These are phyloP conservation scores for Sitophilus oryzae DNA, from an alignment of 1,140 invertebrate genomes.

Conservation along the genomic window DNA sequence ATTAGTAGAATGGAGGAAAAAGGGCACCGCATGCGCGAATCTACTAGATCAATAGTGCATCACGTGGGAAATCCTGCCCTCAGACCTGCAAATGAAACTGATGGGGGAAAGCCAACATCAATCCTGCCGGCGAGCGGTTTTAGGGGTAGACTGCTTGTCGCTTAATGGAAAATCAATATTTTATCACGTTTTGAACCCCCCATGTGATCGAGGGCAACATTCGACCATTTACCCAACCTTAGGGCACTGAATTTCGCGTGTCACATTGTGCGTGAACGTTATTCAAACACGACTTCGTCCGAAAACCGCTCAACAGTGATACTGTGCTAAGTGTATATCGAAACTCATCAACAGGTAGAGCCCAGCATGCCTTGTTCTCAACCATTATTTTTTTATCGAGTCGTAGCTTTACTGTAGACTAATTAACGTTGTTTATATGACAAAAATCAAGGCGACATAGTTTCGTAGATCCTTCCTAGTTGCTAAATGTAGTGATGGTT, in stretches of 20 bases:
- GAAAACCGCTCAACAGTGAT: conserved; percentile 7
- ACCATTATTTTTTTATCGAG: conserved; percentile 16
- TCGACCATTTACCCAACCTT: conserved; percentile 4
- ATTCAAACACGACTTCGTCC: background rate
- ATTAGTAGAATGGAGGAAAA: no score
- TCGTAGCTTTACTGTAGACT: conserved; percentile 20
- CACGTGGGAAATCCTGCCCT: conserved; percentile 14
- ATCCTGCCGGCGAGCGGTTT: conserved; percentile 7
- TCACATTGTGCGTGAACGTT: conserved; percentile 16
- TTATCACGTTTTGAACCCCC: conserved; percentile 11
- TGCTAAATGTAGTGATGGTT: conserved; percentile 17
- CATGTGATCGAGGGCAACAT: conserved; percentile 9
- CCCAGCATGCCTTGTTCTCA: conserved; percentile 19
- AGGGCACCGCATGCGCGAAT: background rate
- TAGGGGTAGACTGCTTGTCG: conserved; percentile 23
- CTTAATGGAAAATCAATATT: conserved; percentile 23
- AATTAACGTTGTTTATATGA: conserved; percentile 13
- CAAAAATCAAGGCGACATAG: conserved; percentile 10
- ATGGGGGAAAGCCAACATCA: conserved; percentile 8
- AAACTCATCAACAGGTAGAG: conserved; percentile 25
- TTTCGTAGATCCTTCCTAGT: conserved; percentile 13
- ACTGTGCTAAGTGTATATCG: conserved; percentile 15
- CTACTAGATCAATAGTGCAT: conserved; percentile 14
- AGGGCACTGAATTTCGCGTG: background rate
- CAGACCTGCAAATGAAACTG: conserved; percentile 18